Evolutionary conservation across 2,797 vertebrate genomes (phyloP), one percentile per base, ranked within the genome.

Genomic region (Coendou prehensilis): DNA sequence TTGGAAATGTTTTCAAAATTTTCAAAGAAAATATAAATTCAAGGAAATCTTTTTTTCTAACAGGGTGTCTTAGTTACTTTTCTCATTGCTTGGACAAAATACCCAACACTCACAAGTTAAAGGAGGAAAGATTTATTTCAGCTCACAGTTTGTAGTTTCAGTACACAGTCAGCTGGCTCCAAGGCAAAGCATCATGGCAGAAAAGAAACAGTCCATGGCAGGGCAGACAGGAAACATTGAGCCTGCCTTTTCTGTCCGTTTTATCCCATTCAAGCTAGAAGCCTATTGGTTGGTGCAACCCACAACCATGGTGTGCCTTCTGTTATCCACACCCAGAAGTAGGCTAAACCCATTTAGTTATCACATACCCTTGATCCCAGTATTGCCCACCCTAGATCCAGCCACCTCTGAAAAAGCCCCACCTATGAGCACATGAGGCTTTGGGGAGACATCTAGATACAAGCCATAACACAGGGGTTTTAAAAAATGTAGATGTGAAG

Each of bases 21-120:
- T 94, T 95, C 30, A 30, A 80, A 91, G 47, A 82, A 93, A 92
- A 93, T 87, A 88, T 73, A 85, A 15, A 82, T 67, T 81, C 80
- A 59, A 59, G 54, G 56, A 22, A 37, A 23, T 50, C 28, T 28
- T 47, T 87, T 93, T 87, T 69, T 23, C 37, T 59, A 17, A 9
- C 7, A 33, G 56, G 23, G 23, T 88, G 26, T 28, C 26, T 28
- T 50, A 50, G 73, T 76, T 30, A 50, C 45, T 50, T 50, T 76
- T 76, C 73, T 76, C 26, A 50, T 50, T 76, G 14, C 23, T 30
- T 26, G 73, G 45, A 50, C 6, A 30, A 76, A 50, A 75, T 47
- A 75, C 69, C 22, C 37, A 73, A 26, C 69, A 41, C 41, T 23
- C 22, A 11, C 41, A 73, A 45, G 22, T 75, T 26, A 75, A 75